Evolutionary conservation across 2,888 invertebrate species (phyloP), one percentile per base, ranked within the genome.

Genomic region (Heliconius cydno): DNA sequence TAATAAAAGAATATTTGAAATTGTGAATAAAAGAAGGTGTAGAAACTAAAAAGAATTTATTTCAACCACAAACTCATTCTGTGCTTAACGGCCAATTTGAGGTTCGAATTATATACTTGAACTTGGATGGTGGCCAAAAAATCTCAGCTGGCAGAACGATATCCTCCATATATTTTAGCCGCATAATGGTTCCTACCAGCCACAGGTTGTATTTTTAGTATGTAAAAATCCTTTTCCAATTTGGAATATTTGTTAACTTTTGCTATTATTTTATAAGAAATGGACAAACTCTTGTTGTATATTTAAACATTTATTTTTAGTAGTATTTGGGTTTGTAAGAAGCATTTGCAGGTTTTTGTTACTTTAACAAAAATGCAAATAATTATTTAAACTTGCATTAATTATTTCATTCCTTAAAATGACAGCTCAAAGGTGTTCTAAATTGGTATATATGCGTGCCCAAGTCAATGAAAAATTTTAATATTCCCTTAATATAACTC

Each of bases 111-210:
- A 65, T 19, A 57, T 41, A 75, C 41, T 75, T 63, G 25, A 75
- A 63, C 41, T 63, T 75, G 74, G 74, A n/a, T 25, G 13, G 25
- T 41, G 38, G 74, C 74, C 74, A 65, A 75, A 75, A 41, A 75
- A 65, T 63, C 65, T 65, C 74, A 75, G 65, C 74, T 75, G 74
- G 63, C 19, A 25, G 65, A 13, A 7, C 57, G 52, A 63, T 25
- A 65, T 19, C 73, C 74, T 38, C 63, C 74, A 41, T 63, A 28
- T 41, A 75, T 75, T 60, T 75, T 75, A 57, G 6, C n/a, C 30
- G 57, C 57, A 75, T 10, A 46, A 75, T 12, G 25, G 28, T 38
- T 60, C 15, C 38, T 34, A 60, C 19, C 15, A 57, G 57, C 73
- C 19, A 65, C 74, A 75, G 65, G 74, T 75, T 75, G 74, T 65